These are phyloP conservation scores for Masticophis lateralis DNA, from an alignment of 2,797 vertebrate species.

Conservation along the genomic window DNA sequence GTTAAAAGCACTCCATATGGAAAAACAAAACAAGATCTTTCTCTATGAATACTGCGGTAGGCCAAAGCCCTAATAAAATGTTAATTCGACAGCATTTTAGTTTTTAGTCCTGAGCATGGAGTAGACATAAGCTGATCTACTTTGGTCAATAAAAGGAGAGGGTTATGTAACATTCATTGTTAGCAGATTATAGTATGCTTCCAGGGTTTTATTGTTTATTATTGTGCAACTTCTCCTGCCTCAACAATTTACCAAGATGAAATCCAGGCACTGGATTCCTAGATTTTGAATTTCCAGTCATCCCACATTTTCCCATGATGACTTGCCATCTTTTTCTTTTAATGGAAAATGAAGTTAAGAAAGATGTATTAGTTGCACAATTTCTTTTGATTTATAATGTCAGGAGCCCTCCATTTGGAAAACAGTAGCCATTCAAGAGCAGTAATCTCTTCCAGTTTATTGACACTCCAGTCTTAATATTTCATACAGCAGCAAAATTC, in stretches of 20 bases:
- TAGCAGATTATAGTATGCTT: constrained; percentile 28
- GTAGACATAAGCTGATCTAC: constrained; percentile 64
- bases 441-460: constrained; percentile 28
- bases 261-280: neutral
- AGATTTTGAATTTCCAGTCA: neutral
- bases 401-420: neutral
- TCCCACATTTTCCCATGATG: neutral
- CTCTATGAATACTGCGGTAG: constrained; percentile 58
- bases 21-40: constrained; percentile 71
- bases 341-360: neutral
- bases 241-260: neutral
- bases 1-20: constrained; percentile 1
- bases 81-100: constrained; percentile 52
- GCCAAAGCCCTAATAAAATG: constrained; percentile 63
- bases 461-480: constrained; percentile 39
- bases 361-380: neutral
- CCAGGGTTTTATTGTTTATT: neutral
- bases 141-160: constrained; percentile 74
- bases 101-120: constrained; percentile 72
- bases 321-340: neutral
- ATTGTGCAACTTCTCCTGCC: neutral
- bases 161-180: constrained; percentile 53
- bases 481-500: constrained; percentile 36
- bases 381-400: neutral
- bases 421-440: constrained; percentile 35